phyloP scores from a whole-genome alignment of 2,797 vertebrate genomes.

The Pangasius sanitwongsei region DNA sequence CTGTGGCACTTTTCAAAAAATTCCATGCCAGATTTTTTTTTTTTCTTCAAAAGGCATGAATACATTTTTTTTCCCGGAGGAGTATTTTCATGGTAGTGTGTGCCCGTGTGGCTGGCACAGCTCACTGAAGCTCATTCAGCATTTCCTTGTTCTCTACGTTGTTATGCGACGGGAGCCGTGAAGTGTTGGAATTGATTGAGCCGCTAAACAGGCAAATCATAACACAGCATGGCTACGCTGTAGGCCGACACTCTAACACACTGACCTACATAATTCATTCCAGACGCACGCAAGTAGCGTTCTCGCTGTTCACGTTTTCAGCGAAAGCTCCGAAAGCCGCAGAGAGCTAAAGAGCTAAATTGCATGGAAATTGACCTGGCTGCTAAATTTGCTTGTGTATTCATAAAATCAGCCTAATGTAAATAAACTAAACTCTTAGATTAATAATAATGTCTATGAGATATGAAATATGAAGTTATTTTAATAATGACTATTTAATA shows the following conservation, averaged over 20 bases:
- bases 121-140: slow-evolving; percentile 31
- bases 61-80: background rate
- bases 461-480: background rate
- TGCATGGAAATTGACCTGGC: background rate
- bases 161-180: slow-evolving; percentile 12
- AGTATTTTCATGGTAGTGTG: background rate
- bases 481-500: background rate
- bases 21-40: background rate
- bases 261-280: slow-evolving; percentile 55
- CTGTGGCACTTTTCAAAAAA: slow-evolving; percentile 52
- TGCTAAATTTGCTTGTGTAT: background rate
- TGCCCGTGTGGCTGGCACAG: background rate
- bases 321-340: background rate
- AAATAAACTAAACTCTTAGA: background rate
- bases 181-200: slow-evolving; percentile 25
- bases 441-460: background rate
- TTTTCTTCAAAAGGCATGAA: background rate
- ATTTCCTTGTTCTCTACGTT: slow-evolving; percentile 9
- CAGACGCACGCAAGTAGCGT: background rate
- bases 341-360: background rate
- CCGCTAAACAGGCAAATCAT: slow-evolving; percentile 41
- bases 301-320: background rate
- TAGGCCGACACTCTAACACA: slow-evolving; percentile 47
- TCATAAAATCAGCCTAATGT: background rate
- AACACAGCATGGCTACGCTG: slow-evolving; percentile 40